A percentile compares a stretch with the other conserved stretches of the same genome.
Conservation (phyloP, 2,797 vertebrate species). For the Mareca strepera region DNA sequence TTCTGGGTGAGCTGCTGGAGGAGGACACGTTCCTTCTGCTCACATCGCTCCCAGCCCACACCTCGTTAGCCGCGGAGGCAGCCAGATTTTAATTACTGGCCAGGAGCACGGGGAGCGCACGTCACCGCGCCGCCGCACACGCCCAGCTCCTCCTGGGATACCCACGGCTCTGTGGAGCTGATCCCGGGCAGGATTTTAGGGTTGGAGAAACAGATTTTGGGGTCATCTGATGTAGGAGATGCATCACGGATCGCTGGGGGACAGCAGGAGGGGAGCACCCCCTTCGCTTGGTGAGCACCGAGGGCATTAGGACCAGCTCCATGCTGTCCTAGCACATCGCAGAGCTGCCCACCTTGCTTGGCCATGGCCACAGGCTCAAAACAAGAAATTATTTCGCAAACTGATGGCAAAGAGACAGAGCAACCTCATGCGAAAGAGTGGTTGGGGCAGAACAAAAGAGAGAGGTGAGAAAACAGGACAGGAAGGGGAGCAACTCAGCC, state of each 20-base stretch:
- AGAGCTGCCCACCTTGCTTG: not conserved
- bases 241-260: fast-evolving
- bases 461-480: not conserved
- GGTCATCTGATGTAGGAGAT: not conserved
- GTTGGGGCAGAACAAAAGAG: too few relatives aligned
- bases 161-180: not conserved
- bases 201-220: not conserved
- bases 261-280: fast-evolving
- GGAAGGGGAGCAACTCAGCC: not conserved
- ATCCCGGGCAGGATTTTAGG: not conserved
- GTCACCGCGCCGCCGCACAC: fast-evolving
- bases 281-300: not conserved
- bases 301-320: fast-evolving
- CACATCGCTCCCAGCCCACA: not conserved
- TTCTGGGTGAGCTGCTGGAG: not conserved
- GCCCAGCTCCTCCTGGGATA: not conserved
- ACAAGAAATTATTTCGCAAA: too few relatives aligned
- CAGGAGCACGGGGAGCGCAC: not conserved
- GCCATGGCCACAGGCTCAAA: too few relatives aligned
- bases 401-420: too few relatives aligned
- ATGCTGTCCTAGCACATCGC: too few relatives aligned
- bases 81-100: constrained; percentile 4
- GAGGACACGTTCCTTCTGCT: not conserved
- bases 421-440: too few relatives aligned
- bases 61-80: not conserved